phyloP scores from a whole-genome alignment of 2,888 invertebrate genomes.

The Proisotoma minuta region DNA sequence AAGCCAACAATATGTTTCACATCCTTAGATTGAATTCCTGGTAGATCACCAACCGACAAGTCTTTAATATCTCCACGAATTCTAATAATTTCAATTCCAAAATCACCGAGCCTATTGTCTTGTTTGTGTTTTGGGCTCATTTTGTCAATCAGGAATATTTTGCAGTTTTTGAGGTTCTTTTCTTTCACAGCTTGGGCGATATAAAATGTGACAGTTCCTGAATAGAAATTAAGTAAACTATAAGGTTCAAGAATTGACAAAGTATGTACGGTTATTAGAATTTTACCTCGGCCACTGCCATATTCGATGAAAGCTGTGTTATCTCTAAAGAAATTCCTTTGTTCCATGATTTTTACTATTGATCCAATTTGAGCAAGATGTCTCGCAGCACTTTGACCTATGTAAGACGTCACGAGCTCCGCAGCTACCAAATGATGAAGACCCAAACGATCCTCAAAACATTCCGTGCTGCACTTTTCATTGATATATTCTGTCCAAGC shows the following conservation, averaged over 20 bases:
- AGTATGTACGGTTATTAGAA: constrained; percentile 13
- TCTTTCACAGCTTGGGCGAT: constrained; percentile 61
- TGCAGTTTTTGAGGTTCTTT: constrained; percentile 50
- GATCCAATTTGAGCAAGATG: constrained; percentile 76
- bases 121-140: constrained; percentile 76
- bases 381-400: constrained; percentile 53
- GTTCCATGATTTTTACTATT: constrained; percentile 65
- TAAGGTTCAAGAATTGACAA: constrained; percentile 9
- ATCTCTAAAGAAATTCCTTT: constrained; percentile 51
- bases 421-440: constrained; percentile 49
- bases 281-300: constrained; percentile 79
- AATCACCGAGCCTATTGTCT: constrained; percentile 60
- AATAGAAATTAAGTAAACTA: constrained; percentile 9
- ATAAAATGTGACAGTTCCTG: constrained; percentile 75
- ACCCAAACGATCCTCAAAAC: constrained; percentile 43
- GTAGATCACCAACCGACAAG: constrained; percentile 60
- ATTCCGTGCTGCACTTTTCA: neutral
- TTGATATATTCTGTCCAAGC: neutral
- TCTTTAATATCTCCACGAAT: constrained; percentile 78
- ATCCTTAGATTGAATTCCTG: constrained; percentile 51
- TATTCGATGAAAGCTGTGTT: constrained; percentile 75
- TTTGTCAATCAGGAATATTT: constrained; percentile 71
- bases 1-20: constrained; percentile 60
- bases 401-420: constrained; percentile 49
- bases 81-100: constrained; percentile 56